Conservation (phyloP, 1,140 invertebrate species). For the Zaprionus capensis region DNA sequence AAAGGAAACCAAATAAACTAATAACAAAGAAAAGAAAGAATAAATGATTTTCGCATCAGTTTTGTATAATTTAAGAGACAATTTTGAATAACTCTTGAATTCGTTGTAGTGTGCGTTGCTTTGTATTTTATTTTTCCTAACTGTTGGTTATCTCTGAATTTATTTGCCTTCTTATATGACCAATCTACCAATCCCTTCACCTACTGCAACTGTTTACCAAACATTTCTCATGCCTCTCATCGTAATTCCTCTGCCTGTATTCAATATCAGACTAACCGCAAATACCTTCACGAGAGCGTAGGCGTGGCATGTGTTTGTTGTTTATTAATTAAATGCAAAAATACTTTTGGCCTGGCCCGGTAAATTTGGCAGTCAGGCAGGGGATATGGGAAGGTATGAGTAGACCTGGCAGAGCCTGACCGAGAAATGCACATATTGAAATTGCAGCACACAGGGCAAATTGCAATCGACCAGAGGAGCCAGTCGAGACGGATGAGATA, state of each 20-base stretch:
- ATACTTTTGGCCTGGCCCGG: conserved; percentile 13
- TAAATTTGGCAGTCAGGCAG: not conserved
- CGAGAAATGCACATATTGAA: conserved; percentile 43
- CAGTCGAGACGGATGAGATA: not conserved
- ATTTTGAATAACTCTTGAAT: not conserved
- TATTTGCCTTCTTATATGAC: not conserved
- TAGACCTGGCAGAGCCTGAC: conserved; percentile 6
- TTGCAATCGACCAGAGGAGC: not conserved
- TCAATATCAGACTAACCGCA: conserved; percentile 9
- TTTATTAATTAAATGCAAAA: conserved; percentile 43
- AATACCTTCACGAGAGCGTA: conserved; percentile 1
- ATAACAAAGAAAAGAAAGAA: not conserved
- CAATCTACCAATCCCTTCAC: not conserved
- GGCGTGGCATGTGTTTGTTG: conserved; percentile 1
- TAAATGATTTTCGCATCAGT: not conserved
- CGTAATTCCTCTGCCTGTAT: not conserved
- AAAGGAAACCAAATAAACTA: not conserved
- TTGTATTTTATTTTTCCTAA: not conserved
- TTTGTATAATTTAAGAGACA: not conserved
- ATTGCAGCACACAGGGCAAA: conserved; percentile 20
- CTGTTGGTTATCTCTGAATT: too few relatives aligned
- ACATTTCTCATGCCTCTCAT: not conserved
- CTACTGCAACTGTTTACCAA: not conserved
- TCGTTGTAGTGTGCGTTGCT: not conserved
- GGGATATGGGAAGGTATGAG: not conserved